A percentile compares a stretch with the other conserved stretches of the same genome.
Conservation (phyloP, 1,140 invertebrate genomes). For the Polyergus mexicanus region DNA sequence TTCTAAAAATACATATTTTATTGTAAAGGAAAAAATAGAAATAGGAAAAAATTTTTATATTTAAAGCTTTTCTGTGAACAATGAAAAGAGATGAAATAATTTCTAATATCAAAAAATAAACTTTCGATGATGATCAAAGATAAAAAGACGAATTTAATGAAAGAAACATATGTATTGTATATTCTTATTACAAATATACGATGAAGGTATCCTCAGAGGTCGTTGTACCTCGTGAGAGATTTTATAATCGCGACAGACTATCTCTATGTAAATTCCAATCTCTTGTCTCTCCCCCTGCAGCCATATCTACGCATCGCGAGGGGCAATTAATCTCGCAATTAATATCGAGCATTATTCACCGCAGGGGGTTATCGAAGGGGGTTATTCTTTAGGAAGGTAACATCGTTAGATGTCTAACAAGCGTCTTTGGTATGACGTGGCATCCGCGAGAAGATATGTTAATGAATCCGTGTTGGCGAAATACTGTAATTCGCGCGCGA, state of each 20-base stretch:
- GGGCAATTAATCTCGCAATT: constrained; percentile 68
- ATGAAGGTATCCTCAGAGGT: not conserved
- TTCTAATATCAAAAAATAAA: not conserved
- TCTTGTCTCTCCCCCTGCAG: not conserved
- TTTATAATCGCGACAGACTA: constrained; percentile 7
- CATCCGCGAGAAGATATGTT: constrained; percentile 21
- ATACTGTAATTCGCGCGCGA: not conserved
- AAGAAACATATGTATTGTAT: not conserved
- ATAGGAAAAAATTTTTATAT: too few relatives aligned
- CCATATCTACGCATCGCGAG: not conserved
- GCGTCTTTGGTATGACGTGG: constrained; percentile 4
- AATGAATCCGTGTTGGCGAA: constrained; percentile 27
- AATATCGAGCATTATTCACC: constrained; percentile 14
- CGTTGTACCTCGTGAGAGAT: not conserved
- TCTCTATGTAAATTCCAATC: constrained; percentile 25
- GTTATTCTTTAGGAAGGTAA: constrained; percentile 31
- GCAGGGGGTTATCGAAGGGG: not conserved
- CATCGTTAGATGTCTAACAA: constrained; percentile 39
- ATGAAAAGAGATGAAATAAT: too few relatives aligned
- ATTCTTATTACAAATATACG: not conserved
- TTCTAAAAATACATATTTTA: too few relatives aligned
- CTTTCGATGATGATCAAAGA: not conserved
- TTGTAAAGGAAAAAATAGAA: too few relatives aligned
- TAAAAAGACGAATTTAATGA: not conserved
- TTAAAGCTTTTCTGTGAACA: too few relatives aligned